Evolutionary conservation across 2,113 vertebrate species (phyloP).

Genomic region (Struthidea cinerea): DNA sequence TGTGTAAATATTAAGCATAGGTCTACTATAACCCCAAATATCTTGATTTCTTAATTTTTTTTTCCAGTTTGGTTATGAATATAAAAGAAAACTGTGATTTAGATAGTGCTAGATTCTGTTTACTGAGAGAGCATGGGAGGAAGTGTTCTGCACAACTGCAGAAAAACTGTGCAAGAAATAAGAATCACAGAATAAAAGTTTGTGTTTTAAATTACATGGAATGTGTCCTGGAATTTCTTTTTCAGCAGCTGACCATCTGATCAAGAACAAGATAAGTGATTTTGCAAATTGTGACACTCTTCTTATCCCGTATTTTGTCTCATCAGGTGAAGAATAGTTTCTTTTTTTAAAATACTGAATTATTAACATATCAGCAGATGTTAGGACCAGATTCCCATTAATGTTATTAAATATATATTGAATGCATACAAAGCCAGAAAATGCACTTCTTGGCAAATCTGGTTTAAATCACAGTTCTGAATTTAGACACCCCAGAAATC

Average conservation of each 20-base stretch:
- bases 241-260: background rate
- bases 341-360: background rate
- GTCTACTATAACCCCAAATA: background rate
- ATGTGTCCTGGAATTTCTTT: background rate
- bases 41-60: background rate
- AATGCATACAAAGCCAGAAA: background rate
- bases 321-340: accelerated
- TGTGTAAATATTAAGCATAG: background rate
- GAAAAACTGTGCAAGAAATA: background rate
- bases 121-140: background rate
- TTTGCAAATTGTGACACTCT: background rate
- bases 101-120: background rate
- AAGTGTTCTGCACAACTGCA: background rate
- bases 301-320: background rate
- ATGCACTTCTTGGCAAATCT: background rate
- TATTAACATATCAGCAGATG: background rate
- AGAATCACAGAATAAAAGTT: background rate
- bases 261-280: background rate
- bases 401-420: background rate
- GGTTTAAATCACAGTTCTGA: background rate
- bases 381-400: background rate
- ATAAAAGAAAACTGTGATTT: background rate
- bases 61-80: background rate
- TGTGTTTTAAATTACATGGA: background rate
- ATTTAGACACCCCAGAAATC: background rate